Evolutionary conservation across 2,888 invertebrate species (phyloP).

Genomic region (Apamea crenata): DNA sequence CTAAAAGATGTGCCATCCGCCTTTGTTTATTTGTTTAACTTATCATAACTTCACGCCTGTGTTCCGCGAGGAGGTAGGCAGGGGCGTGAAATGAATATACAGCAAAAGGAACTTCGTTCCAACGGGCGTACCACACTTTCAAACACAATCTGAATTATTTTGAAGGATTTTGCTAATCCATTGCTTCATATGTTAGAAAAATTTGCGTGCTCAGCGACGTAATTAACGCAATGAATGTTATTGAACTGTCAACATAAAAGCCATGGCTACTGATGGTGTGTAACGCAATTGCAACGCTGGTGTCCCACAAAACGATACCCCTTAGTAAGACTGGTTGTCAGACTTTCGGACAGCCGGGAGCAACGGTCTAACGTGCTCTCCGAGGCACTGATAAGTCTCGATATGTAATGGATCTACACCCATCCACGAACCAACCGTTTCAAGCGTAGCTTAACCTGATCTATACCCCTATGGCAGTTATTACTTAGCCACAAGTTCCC

Average conservation of each 20-base stretch:
- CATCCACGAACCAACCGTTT: background rate
- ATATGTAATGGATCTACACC: background rate
- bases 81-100: too few relatives aligned
- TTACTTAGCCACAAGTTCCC: background rate
- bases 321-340: background rate
- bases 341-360: too few relatives aligned
- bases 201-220: too few relatives aligned
- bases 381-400: background rate
- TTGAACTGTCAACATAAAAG: too few relatives aligned
- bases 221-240: too few relatives aligned
- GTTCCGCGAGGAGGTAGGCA: background rate
- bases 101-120: too few relatives aligned
- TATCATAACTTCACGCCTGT: background rate
- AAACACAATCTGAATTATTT: too few relatives aligned
- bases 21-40: conserved; percentile 14
- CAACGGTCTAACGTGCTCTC: background rate
- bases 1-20: background rate
- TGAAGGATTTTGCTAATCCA: too few relatives aligned
- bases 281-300: too few relatives aligned
- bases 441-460: background rate
- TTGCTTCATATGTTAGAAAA: too few relatives aligned
- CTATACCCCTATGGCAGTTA: background rate
- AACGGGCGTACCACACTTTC: too few relatives aligned
- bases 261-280: too few relatives aligned
- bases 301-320: background rate